Evolutionary conservation across 30 jellyfish, hydroid and myxozoan species (phyloP), one percentile per base, ranked within the genome.

Genomic region (Chrysaora quinquecirrha): DNA sequence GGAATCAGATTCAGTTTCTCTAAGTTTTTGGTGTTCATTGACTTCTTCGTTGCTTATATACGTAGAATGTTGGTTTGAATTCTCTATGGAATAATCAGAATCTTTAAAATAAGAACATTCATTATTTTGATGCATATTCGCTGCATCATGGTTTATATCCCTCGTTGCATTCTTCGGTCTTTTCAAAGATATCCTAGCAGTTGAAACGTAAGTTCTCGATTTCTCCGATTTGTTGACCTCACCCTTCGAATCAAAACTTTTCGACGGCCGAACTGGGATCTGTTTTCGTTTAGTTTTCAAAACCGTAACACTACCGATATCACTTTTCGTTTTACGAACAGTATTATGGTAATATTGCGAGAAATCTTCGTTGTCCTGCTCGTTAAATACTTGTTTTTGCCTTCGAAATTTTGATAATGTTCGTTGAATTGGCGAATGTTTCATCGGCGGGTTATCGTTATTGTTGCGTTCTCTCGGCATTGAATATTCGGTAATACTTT

Each of bases 281-380:
- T 85, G 96, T 61, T 30, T 64, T 30, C 96, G 22, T 33, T 78
- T 80, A 20, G 47, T 71, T 29, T 75, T 65, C 75, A 85, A 14
- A 30, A 85, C 78, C 4, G 67, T 83, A 14, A 85, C 96, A 33
- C 30, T 64, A 19, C 83, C 82, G 14, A 63, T 75, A 25, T 85
- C 96, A 56, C 96, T 85, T 54, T 85, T 85, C 20, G 96, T 85
- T 67, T 85, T 64, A 2, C 96, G 89, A 6, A 85, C 79, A 1
- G 79, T 11, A 24, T 65, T 71, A 56, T 85, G 96, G 1, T 35
- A 28, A 38, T 25, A 20, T 49, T 23, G 30, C 52, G 3, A 21
- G 64, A 3, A 58, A 31, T 20, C 64, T 33, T 78, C 83, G 18
- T 48, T n/a, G 16, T 47, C 71, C 1, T 20, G 30, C 25, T 46